phyloP scores from a whole-genome alignment of 2,888 invertebrate genomes.

The Alloplasta piceator region DNA sequence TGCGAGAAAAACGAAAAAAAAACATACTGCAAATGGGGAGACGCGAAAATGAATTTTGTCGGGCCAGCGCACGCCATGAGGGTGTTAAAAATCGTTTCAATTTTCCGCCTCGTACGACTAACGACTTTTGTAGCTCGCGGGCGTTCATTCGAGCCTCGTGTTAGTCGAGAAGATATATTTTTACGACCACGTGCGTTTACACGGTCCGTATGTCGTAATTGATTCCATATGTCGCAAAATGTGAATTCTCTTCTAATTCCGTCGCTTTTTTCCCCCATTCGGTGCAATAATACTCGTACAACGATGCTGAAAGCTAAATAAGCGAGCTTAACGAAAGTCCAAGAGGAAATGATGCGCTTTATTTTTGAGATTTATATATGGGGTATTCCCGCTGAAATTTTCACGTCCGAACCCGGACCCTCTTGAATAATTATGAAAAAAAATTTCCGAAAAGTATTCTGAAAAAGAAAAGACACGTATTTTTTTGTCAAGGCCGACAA shows the following conservation, averaged over 20 bases:
- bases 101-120: not conserved
- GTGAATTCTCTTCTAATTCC: no score
- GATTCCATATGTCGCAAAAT: no score
- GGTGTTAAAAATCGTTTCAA: not conserved
- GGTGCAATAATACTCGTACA: not conserved
- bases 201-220: no score
- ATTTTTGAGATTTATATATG: no score
- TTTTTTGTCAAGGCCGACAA: no score
- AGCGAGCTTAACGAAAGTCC: not conserved
- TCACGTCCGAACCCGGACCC: no score
- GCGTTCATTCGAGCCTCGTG: not conserved
- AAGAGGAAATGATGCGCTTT: no score
- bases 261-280: not conserved
- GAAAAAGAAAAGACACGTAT: no score
- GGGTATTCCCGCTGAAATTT: no score
- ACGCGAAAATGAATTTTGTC: not conserved
- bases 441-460: no score
- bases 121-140: not conserved
- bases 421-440: no score
- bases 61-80: not conserved
- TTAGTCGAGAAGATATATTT: constrained; percentile 6
- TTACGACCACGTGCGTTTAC: not conserved
- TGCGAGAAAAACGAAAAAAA: no score
- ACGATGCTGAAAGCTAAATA: not conserved
- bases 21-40: not conserved